phyloP scores from a whole-genome alignment of 2,113 vertebrate species.

The Macaca fascicularis region T2T-MFA8v1.1 NC_088386.1:71420501-71421000 shows the following conservation, averaged over 20 bases:
- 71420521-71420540: no score
- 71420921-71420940: accelerated
- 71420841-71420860: neutral
- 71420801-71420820: neutral
- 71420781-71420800: neutral
- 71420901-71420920: neutral
- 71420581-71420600: no score
- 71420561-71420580: no score
- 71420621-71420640: no score
- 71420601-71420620: no score
- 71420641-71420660: no score
- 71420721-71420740: no score
- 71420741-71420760: neutral
- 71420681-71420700: no score
- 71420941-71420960: neutral
- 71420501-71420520: no score
- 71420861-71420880: neutral
- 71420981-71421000: neutral
- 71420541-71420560: no score
- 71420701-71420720: no score
- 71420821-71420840: neutral
- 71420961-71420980: neutral
- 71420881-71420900: neutral
- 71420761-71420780: neutral
- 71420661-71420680: no score